These are phyloP conservation scores for Sesia bembeciformis DNA, from an alignment of 2,888 invertebrate species.

Conservation along the genomic window DNA sequence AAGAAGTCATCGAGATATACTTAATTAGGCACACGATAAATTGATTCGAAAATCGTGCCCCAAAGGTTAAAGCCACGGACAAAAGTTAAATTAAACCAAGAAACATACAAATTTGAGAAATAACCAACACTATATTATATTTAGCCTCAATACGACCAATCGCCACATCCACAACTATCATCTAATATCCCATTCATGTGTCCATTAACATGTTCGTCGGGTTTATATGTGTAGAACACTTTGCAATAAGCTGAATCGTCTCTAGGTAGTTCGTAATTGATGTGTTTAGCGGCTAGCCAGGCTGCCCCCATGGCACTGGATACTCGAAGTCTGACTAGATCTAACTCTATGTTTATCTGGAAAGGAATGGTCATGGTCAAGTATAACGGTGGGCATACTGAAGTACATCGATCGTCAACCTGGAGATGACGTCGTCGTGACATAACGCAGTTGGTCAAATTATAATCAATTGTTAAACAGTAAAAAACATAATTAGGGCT, in stretches of 20 bases:
- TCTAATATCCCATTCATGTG: conserved; percentile 11
- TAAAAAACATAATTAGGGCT: too few species aligned
- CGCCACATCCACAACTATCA: background rate
- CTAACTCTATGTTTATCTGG: conserved; percentile 60
- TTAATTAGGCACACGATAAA: too few species aligned
- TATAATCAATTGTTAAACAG: too few species aligned
- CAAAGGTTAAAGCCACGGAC: background rate
- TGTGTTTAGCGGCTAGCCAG: conserved; percentile 84
- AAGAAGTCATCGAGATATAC: too few species aligned
- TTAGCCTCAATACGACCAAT: background rate
- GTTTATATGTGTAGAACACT: conserved; percentile 76
- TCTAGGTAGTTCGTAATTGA: conserved; percentile 77
- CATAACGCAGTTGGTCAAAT: too few species aligned
- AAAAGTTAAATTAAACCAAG: background rate
- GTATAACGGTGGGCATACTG: too few species aligned
- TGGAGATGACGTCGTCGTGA: too few species aligned
- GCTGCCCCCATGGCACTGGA: conserved; percentile 90
- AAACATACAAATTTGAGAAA: background rate
- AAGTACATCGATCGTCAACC: too few species aligned
- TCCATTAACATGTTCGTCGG: conserved; percentile 10
- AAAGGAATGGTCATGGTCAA: conserved; percentile 3
- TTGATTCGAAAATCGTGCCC: too few species aligned
- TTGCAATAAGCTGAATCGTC: conserved; percentile 82
- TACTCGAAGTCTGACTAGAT: conserved; percentile 80
- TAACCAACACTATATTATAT: background rate